Conservation (phyloP, 2,113 vertebrate genomes). For the Lepisosteus osseus region DNA sequence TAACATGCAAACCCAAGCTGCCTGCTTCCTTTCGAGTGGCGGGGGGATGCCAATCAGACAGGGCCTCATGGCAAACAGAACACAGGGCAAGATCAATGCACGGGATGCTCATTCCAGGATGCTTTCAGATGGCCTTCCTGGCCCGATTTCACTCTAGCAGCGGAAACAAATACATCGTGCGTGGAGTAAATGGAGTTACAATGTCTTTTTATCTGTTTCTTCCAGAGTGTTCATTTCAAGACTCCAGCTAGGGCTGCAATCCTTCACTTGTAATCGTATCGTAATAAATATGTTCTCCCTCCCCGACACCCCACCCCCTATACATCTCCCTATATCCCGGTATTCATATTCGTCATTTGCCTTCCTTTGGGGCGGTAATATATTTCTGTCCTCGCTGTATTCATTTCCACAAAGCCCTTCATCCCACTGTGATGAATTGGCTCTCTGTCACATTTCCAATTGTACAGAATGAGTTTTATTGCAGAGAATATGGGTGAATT, state of each 20-base stretch:
- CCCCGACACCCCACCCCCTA: conserved; percentile 21
- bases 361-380: background rate
- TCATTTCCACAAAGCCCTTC: conserved; percentile 28
- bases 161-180: background rate
- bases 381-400: conserved; percentile 18
- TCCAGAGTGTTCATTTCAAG: conserved; percentile 40
- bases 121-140: too few species aligned
- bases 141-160: too few species aligned
- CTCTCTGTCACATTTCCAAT: conserved; percentile 28
- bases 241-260: conserved; percentile 24
- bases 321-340: conserved; percentile 12
- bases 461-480: conserved; percentile 27
- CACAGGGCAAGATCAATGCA: too few species aligned
- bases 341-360: conserved; percentile 26
- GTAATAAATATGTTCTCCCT: conserved; percentile 38
- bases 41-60: too few species aligned
- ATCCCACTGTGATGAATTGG: conserved; percentile 7
- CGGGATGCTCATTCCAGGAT: too few species aligned
- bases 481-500: conserved; percentile 37
- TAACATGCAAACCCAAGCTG: too few species aligned
- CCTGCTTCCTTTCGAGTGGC: too few species aligned
- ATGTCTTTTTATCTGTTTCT: conserved; percentile 33
- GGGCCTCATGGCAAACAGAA: too few species aligned
- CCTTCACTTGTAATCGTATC: conserved; percentile 40
- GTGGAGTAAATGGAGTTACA: background rate